Conservation (phyloP, 1,140 invertebrate species). For the Lepidurus arcticus region DNA sequence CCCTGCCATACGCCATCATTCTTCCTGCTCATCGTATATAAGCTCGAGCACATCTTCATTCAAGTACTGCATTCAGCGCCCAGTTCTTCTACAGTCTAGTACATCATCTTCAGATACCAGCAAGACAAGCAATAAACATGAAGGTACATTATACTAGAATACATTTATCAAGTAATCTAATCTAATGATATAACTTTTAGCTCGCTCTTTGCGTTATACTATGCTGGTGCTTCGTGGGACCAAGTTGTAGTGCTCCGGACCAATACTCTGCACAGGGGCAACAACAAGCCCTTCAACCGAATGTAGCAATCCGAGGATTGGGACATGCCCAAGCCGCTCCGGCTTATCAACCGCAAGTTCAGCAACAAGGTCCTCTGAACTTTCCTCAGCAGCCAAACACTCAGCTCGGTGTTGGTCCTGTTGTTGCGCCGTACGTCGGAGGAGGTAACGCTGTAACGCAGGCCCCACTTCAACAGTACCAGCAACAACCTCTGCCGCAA, state of each 20-base stretch:
- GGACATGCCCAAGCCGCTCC: not conserved
- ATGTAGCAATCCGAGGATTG: not conserved
- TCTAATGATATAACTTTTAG: not conserved
- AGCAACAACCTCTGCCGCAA: not conserved
- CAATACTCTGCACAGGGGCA: not conserved
- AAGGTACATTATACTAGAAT: not conserved
- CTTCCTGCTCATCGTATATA: constrained; percentile 10
- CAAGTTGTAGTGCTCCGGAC: not conserved
- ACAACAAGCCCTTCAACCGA: not conserved
- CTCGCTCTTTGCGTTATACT: not conserved
- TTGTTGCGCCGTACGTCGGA: not conserved
- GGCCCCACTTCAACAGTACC: not conserved
- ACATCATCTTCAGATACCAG: not conserved
- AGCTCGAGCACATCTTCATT: not conserved
- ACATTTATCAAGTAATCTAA: not conserved
- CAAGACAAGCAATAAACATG: not conserved
- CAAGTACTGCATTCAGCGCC: not conserved
- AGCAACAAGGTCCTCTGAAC: not conserved
- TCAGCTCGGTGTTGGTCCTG: not conserved
- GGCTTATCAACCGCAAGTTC: not conserved
- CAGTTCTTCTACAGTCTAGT: not conserved
- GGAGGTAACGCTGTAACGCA: not conserved
- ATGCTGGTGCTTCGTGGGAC: not conserved
- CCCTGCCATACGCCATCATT: not conserved
- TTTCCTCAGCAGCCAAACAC: not conserved